A percentile compares a stretch with the other conserved stretches of the same genome.
phyloP scores from a whole-genome alignment of 2,797 vertebrate species.

The Percopsis omiscomaycus region DNA sequence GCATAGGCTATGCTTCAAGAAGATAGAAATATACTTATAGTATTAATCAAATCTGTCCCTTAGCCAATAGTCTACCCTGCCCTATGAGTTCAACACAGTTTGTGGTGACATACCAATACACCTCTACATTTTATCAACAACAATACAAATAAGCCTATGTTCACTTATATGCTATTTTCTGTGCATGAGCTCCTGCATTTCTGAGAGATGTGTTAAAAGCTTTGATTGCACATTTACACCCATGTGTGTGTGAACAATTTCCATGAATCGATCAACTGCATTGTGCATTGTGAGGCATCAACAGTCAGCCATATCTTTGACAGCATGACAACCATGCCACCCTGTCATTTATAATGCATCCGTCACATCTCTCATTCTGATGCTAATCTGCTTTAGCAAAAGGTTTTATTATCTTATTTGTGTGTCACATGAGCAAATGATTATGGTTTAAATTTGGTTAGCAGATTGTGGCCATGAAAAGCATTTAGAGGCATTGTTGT shows the following conservation, averaged over 20 bases:
- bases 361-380: constrained; percentile 56
- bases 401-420: constrained; percentile 49
- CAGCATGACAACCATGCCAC: constrained; percentile 9
- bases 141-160: no score
- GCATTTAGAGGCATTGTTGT: not conserved
- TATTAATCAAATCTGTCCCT: no score
- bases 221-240: constrained; percentile 14
- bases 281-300: constrained; percentile 14
- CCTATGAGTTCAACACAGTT: constrained; percentile 20
- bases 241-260: constrained; percentile 23
- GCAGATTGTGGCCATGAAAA: constrained; percentile 1
- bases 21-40: no score
- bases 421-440: constrained; percentile 45
- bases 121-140: not conserved
- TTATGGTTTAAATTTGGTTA: not conserved
- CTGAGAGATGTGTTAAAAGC: constrained; percentile 12
- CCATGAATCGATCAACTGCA: constrained; percentile 23
- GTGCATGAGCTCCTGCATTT: constrained; percentile 10
- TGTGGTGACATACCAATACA: constrained; percentile 30
- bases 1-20: constrained; percentile 8
- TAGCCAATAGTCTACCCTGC: not conserved
- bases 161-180: constrained; percentile 12
- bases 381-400: constrained; percentile 48
- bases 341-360: not conserved
- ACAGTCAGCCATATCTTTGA: constrained; percentile 20